Conservation (phyloP, 1,140 invertebrate species). For the Pachyrhynchus sulphureomaculatus region DNA sequence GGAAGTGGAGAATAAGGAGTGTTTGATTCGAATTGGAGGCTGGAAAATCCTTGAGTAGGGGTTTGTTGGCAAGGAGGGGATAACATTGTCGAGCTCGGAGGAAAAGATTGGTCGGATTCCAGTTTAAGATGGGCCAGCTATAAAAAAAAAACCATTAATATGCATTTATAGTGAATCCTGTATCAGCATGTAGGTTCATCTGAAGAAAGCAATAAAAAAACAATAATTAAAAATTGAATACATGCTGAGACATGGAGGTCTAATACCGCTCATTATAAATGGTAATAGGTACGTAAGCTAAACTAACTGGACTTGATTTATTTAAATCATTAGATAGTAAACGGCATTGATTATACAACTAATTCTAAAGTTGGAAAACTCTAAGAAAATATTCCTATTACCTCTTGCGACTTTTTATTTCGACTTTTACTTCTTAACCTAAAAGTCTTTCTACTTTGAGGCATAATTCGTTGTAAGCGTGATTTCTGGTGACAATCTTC, state of each 20-base stretch:
- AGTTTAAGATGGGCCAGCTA: conserved; percentile 33
- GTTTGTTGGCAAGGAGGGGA: conserved; percentile 9
- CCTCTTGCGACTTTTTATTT: conserved; percentile 42
- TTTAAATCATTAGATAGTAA: too few species aligned
- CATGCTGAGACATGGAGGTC: too few species aligned
- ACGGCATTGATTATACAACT: too few species aligned
- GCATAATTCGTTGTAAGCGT: conserved; percentile 87
- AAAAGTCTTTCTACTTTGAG: conserved; percentile 92
- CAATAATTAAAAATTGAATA: too few species aligned
- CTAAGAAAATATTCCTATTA: too few species aligned
- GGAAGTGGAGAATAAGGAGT: conserved; percentile 25
- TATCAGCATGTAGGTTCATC: too few species aligned
- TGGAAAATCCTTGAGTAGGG: conserved; percentile 13
- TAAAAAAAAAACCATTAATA: conserved; percentile 6
- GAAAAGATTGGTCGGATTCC: conserved; percentile 21
- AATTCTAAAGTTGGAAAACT: too few species aligned
- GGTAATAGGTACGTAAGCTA: too few species aligned
- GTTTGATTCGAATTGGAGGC: conserved; percentile 20
- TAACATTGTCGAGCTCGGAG: conserved; percentile 1
- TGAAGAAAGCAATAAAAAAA: too few species aligned
- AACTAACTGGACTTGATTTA: too few species aligned
- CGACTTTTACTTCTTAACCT: conserved; percentile 72
- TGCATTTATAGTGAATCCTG: too few species aligned
- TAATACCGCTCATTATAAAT: too few species aligned
- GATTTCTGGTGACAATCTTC: conserved; percentile 66